phyloP scores from a whole-genome alignment of 2,888 invertebrate genomes.

The Leptinotarsa juncta region DNA sequence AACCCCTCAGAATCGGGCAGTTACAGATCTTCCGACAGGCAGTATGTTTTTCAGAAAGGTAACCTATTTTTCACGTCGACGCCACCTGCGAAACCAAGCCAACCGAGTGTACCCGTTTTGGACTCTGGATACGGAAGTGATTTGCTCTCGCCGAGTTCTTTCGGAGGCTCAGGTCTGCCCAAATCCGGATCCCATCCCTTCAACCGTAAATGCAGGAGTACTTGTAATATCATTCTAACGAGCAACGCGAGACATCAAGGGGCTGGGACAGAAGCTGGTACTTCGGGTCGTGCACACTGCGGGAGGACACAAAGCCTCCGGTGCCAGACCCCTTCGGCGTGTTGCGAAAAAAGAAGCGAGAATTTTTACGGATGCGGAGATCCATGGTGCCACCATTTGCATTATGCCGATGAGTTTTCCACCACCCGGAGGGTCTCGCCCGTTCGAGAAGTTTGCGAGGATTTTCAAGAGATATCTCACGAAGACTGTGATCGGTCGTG shows the following conservation, averaged over 20 bases:
- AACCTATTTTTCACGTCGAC: slow-evolving; percentile 69
- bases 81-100: slow-evolving; percentile 57
- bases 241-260: slow-evolving; percentile 57
- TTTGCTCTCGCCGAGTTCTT: slow-evolving; percentile 64
- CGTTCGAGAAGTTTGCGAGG: slow-evolving; percentile 65
- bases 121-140: slow-evolving; percentile 72
- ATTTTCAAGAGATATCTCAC: slow-evolving; percentile 43
- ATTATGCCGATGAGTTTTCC: slow-evolving; percentile 54
- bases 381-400: slow-evolving; percentile 66
- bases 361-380: slow-evolving; percentile 64
- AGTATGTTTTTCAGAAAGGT: slow-evolving; percentile 67
- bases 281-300: slow-evolving; percentile 36
- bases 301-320: slow-evolving; percentile 64
- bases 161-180: slow-evolving; percentile 40
- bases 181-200: slow-evolving; percentile 59
- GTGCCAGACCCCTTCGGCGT: slow-evolving; percentile 62
- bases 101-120: slow-evolving; percentile 48
- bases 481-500: slow-evolving; percentile 24
- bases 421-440: slow-evolving; percentile 59
- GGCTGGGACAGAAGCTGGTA: slow-evolving; percentile 12
- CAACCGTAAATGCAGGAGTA: slow-evolving; percentile 72
- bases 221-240: slow-evolving; percentile 76
- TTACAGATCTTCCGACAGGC: slow-evolving; percentile 31
- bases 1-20: slow-evolving; percentile 32
- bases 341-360: slow-evolving; percentile 48